phyloP scores from a whole-genome alignment of 2,797 vertebrate species.

The Oreortyx pictus region DNA sequence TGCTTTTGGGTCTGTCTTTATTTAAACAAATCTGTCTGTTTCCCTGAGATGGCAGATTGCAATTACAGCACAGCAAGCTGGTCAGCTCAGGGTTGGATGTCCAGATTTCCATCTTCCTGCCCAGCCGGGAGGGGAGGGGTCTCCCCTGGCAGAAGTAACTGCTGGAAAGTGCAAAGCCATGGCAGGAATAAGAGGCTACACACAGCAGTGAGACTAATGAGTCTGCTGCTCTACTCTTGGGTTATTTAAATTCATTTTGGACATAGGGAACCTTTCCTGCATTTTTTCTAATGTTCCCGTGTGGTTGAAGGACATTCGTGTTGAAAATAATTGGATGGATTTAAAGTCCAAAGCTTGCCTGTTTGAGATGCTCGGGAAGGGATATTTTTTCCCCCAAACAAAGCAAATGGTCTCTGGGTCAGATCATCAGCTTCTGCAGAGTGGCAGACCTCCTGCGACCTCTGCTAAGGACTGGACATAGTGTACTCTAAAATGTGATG shows the following conservation, averaged over 20 bases:
- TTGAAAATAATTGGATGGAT: background rate
- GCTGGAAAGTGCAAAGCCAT: background rate
- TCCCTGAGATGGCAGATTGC: background rate
- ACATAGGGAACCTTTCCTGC: background rate
- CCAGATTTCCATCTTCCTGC: background rate
- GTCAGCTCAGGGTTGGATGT: background rate
- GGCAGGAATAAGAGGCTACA: background rate
- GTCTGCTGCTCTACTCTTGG: background rate
- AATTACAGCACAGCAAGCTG: background rate
- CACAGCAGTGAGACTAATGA: background rate
- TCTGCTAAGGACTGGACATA: background rate
- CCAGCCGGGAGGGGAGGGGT: background rate
- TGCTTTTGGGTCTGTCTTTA: background rate
- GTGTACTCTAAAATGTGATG: background rate
- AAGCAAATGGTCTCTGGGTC: slow-evolving; percentile 17
- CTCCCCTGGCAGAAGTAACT: background rate
- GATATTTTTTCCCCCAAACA: background rate
- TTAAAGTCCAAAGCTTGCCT: background rate
- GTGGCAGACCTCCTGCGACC: background rate
- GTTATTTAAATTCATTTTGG: background rate
- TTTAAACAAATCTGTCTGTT: background rate
- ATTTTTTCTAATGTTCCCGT: background rate
- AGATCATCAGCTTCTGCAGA: background rate
- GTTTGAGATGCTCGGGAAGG: background rate
- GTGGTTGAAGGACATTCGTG: background rate